Conservation (phyloP, 2,113 vertebrate genomes). For the Corythoichthys intestinalis region DNA sequence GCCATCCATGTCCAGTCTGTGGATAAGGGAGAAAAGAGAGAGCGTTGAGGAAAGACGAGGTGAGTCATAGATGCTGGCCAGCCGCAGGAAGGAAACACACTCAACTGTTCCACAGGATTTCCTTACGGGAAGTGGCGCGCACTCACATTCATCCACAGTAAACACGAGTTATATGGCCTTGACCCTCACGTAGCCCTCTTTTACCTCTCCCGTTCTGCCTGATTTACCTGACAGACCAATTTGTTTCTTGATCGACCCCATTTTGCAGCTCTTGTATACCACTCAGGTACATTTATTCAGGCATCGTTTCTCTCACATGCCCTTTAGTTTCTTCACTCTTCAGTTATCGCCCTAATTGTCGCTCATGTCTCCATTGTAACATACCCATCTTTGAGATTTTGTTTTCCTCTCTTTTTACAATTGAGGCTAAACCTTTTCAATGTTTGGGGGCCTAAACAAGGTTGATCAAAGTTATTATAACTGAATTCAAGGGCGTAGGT, state of each 20-base stretch:
- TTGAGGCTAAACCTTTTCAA: no score
- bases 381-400: neutral
- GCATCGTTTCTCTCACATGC: no score
- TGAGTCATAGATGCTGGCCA: slow-evolving; percentile 44
- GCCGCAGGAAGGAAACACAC: slow-evolving; percentile 55
- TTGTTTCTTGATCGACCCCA: no score
- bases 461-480: neutral
- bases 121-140: slow-evolving; percentile 63
- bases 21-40: neutral
- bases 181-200: neutral
- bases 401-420: neutral
- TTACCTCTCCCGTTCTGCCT: neutral
- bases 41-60: slow-evolving; percentile 39
- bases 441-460: no score
- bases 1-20: slow-evolving; percentile 90
- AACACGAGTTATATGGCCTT: slow-evolving; percentile 27
- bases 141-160: slow-evolving; percentile 42
- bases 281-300: no score
- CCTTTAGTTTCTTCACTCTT: no score
- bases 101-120: slow-evolving; percentile 73
- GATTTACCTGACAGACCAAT: no score
- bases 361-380: neutral
- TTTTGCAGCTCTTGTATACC: no score
- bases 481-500: neutral
- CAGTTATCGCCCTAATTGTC: no score